These are phyloP conservation scores for Drosophila chauvacae DNA, from an alignment of 1,140 invertebrate species.

Conservation along the genomic window DNA sequence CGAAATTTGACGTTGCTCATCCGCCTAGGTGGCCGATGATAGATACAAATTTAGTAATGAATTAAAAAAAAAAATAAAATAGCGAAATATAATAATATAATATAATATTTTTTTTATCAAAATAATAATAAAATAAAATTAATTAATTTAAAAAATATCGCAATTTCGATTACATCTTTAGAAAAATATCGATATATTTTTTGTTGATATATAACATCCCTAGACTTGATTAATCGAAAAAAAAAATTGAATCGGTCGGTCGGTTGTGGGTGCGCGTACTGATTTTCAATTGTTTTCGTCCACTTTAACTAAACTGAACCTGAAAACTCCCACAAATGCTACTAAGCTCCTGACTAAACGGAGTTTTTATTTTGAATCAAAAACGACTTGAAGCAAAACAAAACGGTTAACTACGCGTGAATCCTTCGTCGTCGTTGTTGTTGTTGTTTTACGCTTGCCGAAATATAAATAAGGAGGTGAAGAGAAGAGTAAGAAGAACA, in stretches of 20 bases:
- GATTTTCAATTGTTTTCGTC: slow-evolving; percentile 30
- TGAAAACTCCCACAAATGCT: slow-evolving; percentile 24
- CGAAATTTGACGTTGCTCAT: too few species aligned
- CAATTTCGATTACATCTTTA: too few species aligned
- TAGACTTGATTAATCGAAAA: background rate
- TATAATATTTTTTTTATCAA: too few species aligned
- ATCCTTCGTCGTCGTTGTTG: slow-evolving; percentile 16
- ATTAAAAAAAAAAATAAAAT: too few species aligned
- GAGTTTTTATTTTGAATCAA: background rate
- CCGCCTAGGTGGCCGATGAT: too few species aligned
- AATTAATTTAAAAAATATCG: too few species aligned
- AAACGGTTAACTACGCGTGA: background rate
- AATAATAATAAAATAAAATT: too few species aligned
- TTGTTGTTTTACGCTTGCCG: slow-evolving; percentile 6
- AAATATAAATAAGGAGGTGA: slow-evolving; percentile 25
- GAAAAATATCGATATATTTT: too few species aligned
- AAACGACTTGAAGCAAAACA: background rate
- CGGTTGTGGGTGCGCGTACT: slow-evolving; percentile 32
- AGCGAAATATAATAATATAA: too few species aligned
- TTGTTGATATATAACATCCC: too few species aligned
- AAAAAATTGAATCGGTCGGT: slow-evolving; percentile 24
- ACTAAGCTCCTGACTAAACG: slow-evolving; percentile 9
- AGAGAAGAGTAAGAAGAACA: slow-evolving; percentile 12
- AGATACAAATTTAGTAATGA: too few species aligned
- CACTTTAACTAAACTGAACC: slow-evolving; percentile 3